Percentiles rank a stretch among this genome's conserved stretches.
Conservation (phyloP, 2,113 vertebrate species). For the Ceyx melanurus region DNA sequence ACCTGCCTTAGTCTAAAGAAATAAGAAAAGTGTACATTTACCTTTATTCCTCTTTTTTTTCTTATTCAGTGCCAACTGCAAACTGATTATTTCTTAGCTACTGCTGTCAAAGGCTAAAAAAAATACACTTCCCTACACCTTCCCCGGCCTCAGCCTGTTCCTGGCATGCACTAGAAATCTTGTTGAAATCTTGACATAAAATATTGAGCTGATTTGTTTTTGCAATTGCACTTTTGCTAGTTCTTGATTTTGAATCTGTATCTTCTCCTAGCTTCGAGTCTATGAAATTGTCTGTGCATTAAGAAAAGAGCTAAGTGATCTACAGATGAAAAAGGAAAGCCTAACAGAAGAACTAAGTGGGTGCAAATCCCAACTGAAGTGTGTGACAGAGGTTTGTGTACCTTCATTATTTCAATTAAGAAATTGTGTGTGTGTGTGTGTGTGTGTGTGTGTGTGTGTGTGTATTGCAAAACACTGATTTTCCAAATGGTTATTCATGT, state of each 20-base stretch:
- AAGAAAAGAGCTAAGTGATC: conserved; percentile 80
- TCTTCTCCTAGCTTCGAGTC: conserved; percentile 81
- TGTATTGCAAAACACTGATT: background rate
- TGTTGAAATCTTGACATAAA: background rate
- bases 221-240: background rate
- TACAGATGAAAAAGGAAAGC: conserved; percentile 78
- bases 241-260: background rate
- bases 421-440: background rate
- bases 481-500: background rate
- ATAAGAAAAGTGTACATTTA: background rate
- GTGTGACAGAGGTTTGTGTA: conserved; percentile 84
- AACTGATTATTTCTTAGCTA: background rate
- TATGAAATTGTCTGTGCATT: conserved; percentile 87
- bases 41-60: background rate
- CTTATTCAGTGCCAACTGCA: background rate
- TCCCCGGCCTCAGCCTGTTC: background rate
- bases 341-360: conserved; percentile 82
- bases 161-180: background rate
- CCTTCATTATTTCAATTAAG: background rate
- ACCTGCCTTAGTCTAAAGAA: background rate
- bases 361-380: conserved; percentile 82
- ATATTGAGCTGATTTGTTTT: background rate
- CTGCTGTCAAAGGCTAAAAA: background rate
- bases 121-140: background rate
- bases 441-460: background rate